Base-by-base conservation (phyloP, 2,797 vertebrate genomes). In the Gymnoscopelus microlampas region DNA sequence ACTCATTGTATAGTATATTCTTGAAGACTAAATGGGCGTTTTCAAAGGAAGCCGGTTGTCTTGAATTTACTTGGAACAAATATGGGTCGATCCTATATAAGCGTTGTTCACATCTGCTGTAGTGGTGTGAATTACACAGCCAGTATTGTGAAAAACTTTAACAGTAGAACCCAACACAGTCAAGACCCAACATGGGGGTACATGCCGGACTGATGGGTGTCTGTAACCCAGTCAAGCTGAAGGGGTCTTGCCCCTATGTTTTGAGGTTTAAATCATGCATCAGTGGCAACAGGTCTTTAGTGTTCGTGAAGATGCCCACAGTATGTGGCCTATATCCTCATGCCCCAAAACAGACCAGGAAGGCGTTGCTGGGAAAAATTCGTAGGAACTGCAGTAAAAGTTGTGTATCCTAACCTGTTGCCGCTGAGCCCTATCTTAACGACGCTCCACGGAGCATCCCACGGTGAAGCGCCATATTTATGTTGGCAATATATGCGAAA, bases 401-500 rank as follows among this genome's bases (percentile, higher is more conserved):
- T 95, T 95, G 94, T 94, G 95, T 93, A 95, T 97, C 94, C 89
- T 89, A 96, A 96, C 94, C 95, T 95, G 94, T 95, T 95, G 95
- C 95, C 93, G 91, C 93, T 89, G 92, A 89, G 93, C 84, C 68
- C 82, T 6, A 73, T 91, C 94, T 95, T 97, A 96, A 98, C 90
- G 88, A 91, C 90, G 92, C 96, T 95, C 96, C 68, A 86, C 68
- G 94, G 96, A 96, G 93, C 92, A 87, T 95, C 94, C 96, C 94
- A 90, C 86, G 84, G 96, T 89, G 95, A 92, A 92, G 93, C 80
- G 5, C 92, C 94, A 93, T 98, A 97, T 99, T 99, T 98, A 98
- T 97, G 96, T 95, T 96, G 95, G 96, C 96, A 97, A 97, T 97
- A 97, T 97, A 96, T 96, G 95, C 90, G 81, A 95, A 95, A 96